These are phyloP conservation scores for Syngnathus scovelli DNA, from an alignment of 2,113 vertebrate genomes.

Conservation along the genomic window DNA sequence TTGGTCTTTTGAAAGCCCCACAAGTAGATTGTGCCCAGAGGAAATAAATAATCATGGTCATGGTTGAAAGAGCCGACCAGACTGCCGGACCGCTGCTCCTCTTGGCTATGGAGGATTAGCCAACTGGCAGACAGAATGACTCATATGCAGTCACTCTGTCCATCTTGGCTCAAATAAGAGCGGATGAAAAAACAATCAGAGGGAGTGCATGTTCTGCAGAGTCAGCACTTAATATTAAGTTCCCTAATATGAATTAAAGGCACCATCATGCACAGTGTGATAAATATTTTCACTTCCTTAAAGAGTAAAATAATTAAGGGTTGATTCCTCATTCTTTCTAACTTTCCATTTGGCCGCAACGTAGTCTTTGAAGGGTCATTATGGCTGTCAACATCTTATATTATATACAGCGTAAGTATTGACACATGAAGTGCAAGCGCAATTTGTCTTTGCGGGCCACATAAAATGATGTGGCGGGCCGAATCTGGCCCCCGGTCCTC, in stretches of 20 bases:
- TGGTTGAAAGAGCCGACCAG: slow-evolving; percentile 39
- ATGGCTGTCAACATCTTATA: too few relatives aligned
- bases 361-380: too few relatives aligned
- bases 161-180: slow-evolving; percentile 8
- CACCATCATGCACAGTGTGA: not conserved
- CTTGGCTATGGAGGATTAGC: slow-evolving; percentile 22
- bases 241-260: slow-evolving; percentile 23
- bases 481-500: too few relatives aligned
- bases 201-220: slow-evolving; percentile 8
- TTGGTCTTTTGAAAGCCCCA: slow-evolving; percentile 39
- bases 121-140: slow-evolving; percentile 45
- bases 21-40: slow-evolving; percentile 42
- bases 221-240: slow-evolving; percentile 4
- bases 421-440: too few relatives aligned
- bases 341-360: too few relatives aligned
- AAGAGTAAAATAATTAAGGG: not conserved
- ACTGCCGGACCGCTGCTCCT: slow-evolving; percentile 18
- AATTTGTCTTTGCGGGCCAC: too few relatives aligned
- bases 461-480: too few relatives aligned
- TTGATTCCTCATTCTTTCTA: not conserved
- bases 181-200: slow-evolving; percentile 33
- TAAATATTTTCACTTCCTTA: not conserved
- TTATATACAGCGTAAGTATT: too few relatives aligned
- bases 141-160: slow-evolving; percentile 32
- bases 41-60: slow-evolving; percentile 52